Conservation (phyloP, 2,113 vertebrate species). For the Barnardius zonarius region DNA sequence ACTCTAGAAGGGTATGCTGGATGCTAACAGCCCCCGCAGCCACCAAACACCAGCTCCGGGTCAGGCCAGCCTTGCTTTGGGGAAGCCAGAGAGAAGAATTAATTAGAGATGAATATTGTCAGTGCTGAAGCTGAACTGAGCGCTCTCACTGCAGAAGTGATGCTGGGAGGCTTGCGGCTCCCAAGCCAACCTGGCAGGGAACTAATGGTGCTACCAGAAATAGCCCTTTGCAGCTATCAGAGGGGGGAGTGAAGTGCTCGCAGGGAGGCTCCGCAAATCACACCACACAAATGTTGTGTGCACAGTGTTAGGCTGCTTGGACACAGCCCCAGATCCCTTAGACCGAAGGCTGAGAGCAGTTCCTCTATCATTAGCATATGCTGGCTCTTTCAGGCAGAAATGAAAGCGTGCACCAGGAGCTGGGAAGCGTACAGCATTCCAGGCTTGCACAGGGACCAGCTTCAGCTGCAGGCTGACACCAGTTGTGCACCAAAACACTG, state of each 20-base stretch:
- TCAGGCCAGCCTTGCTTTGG: neutral
- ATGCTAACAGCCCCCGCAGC: neutral
- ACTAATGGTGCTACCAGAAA: neutral
- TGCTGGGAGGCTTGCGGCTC: neutral
- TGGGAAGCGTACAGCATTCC: neutral
- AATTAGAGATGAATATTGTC: neutral
- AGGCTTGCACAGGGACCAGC: neutral
- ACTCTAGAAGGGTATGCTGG: neutral
- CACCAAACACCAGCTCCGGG: rapidly evolving
- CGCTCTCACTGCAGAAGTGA: neutral
- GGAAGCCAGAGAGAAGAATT: neutral
- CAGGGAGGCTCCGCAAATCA: neutral
- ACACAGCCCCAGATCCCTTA: neutral
- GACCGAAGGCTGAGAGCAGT: neutral
- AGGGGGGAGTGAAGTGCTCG: neutral
- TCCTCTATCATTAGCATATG: neutral
- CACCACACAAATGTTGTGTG: rapidly evolving
- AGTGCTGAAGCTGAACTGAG: neutral
- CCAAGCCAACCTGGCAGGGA: neutral
- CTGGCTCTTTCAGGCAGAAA: neutral
- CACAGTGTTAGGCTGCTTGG: rapidly evolving
- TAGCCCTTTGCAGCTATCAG: neutral
- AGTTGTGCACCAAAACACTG: neutral
- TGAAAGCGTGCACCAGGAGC: neutral
- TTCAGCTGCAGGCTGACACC: neutral